Percentiles rank a stretch among this genome's conserved stretches.
These are phyloP conservation scores for Drosophila neonasuta DNA, from an alignment of 2,888 invertebrate species.

Conservation along the genomic window DNA sequence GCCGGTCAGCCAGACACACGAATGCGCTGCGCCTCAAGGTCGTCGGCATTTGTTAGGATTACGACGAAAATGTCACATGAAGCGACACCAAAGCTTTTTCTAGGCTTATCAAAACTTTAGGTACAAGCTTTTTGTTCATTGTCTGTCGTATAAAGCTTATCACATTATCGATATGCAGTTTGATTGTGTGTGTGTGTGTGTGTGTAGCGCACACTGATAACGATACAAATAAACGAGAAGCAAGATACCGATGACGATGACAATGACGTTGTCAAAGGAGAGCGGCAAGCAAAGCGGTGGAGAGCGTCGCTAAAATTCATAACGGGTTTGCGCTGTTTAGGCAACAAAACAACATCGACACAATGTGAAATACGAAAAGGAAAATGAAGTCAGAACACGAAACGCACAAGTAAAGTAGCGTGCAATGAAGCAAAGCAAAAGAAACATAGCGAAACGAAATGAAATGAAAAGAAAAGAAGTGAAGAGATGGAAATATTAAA, in stretches of 20 bases:
- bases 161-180: not conserved
- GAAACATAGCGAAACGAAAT: not conserved
- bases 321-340: conserved; percentile 54
- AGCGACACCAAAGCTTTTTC: not conserved
- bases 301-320: conserved; percentile 32
- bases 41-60: conserved; percentile 5
- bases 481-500: conserved; percentile 27
- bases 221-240: conserved; percentile 50
- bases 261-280: conserved; percentile 40
- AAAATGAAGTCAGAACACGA: conserved; percentile 63
- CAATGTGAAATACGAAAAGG: conserved; percentile 11
- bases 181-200: conserved; percentile 9
- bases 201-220: conserved; percentile 60
- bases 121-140: not conserved
- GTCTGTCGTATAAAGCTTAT: not conserved
- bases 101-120: not conserved
- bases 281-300: conserved; percentile 7
- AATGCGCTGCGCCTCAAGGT: conserved; percentile 56
- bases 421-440: conserved; percentile 48
- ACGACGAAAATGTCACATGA: not conserved
- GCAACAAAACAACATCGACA: conserved; percentile 20
- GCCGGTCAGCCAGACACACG: conserved; percentile 38
- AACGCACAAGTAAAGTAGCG: conserved; percentile 31
- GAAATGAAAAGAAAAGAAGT: conserved; percentile 22
- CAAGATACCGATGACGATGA: conserved; percentile 42